Percentiles rank a stretch among this genome's conserved stretches.
Evolutionary conservation across 2,888 invertebrate genomes (phyloP).

Genomic region (Tolmerus cingulatus): DNA sequence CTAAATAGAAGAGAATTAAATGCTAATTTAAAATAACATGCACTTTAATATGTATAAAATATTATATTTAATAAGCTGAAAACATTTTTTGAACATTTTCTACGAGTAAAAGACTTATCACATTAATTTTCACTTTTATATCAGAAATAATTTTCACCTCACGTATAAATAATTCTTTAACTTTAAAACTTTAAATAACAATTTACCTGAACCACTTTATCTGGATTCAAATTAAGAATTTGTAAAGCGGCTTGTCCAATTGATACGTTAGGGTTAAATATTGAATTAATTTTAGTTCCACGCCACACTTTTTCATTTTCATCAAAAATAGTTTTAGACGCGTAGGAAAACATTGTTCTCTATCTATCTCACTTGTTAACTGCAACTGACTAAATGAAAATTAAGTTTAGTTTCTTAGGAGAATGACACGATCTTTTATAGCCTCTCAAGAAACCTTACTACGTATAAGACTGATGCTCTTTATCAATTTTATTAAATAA

Average conservation of each 20-base stretch:
- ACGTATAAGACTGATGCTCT: neutral
- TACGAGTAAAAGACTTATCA: too few relatives aligned
- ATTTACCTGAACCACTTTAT: constrained; percentile 23
- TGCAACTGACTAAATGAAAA: neutral
- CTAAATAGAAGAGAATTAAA: too few relatives aligned
- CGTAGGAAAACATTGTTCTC: neutral
- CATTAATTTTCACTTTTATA: neutral
- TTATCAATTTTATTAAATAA: neutral
- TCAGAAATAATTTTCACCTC: neutral
- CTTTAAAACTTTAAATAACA: neutral
- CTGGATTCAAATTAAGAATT: neutral
- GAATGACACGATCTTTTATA: neutral
- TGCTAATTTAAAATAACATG: too few relatives aligned
- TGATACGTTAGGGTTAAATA: constrained; percentile 21
- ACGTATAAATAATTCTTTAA: neutral
- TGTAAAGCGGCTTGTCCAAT: constrained; percentile 21
- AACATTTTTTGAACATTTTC: too few relatives aligned
- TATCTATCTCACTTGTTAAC: neutral
- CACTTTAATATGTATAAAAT: too few relatives aligned
- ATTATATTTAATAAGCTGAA: too few relatives aligned
- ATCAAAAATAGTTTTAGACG: neutral
- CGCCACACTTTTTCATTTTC: neutral
- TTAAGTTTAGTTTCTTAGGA: neutral
- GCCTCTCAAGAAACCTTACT: neutral
- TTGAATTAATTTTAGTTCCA: neutral